A percentile compares a stretch with the other conserved stretches of the same genome.
phyloP scores from a whole-genome alignment of 2,888 invertebrate species.

The Onthophagus sagittarius region DNA sequence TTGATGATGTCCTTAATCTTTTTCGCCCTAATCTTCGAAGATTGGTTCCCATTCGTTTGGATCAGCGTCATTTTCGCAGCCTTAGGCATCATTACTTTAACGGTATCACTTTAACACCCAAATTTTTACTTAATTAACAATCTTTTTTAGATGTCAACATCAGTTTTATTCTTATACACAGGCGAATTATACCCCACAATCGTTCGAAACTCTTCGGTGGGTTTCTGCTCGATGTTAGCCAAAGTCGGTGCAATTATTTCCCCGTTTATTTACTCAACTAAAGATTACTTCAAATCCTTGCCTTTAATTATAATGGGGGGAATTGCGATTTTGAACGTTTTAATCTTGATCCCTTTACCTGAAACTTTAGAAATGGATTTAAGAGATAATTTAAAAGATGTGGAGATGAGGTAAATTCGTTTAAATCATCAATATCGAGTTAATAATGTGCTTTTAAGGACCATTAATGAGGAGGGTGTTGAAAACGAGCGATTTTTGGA shows the following conservation, averaged over 20 bases:
- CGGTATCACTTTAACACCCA: constrained; percentile 50
- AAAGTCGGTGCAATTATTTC: constrained; percentile 71
- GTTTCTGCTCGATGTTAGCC: constrained; percentile 69
- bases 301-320: constrained; percentile 41
- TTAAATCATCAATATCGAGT: too few species aligned
- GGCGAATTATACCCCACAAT: constrained; percentile 78
- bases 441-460: too few species aligned
- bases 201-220: constrained; percentile 71
- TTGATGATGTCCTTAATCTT: constrained; percentile 52
- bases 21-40: constrained; percentile 51
- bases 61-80: constrained; percentile 57
- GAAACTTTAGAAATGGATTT: constrained; percentile 47
- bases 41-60: constrained; percentile 50
- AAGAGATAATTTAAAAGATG: constrained; percentile 55
- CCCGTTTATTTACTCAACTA: constrained; percentile 40
- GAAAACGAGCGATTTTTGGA: too few species aligned
- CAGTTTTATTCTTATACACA: constrained; percentile 66
- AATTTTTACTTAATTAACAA: neutral
- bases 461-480: too few species aligned
- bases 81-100: constrained; percentile 61
- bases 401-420: constrained; percentile 37
- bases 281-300: constrained; percentile 34
- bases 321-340: constrained; percentile 37
- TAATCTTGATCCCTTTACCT: constrained; percentile 41
- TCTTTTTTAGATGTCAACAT: constrained; percentile 52